Percentiles rank a stretch among this genome's conserved stretches.
phyloP scores from a whole-genome alignment of 2,888 invertebrate genomes.

The Tachina grossa region DNA sequence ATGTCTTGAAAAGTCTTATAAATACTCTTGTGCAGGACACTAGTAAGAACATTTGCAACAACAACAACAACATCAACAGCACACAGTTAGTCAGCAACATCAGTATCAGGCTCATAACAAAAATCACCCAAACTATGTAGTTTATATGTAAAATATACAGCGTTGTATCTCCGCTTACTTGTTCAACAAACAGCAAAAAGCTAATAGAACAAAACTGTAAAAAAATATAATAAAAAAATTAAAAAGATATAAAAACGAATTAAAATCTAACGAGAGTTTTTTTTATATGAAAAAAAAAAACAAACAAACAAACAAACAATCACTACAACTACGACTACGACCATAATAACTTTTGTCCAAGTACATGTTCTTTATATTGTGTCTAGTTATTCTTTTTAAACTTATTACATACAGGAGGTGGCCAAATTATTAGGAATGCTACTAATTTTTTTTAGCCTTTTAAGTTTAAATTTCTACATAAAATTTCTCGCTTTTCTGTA shows the following conservation, averaged over 20 bases:
- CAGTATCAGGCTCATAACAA: slow-evolving; percentile 50
- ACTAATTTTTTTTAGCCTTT: no score
- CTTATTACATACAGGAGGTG: background rate
- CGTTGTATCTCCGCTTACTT: slow-evolving; percentile 25
- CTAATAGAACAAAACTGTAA: slow-evolving; percentile 76
- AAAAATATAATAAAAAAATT: slow-evolving; percentile 82
- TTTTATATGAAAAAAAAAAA: slow-evolving; percentile 1
- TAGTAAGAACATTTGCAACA: no score
- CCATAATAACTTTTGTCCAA: slow-evolving; percentile 44
- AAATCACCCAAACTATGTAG: slow-evolving; percentile 26
- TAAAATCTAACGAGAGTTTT: slow-evolving; percentile 74
- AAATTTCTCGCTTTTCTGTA: no score
- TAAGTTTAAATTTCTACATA: no score
- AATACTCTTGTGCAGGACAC: no score
- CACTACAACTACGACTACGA: slow-evolving; percentile 38
- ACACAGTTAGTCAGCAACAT: slow-evolving; percentile 43
- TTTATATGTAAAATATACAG: no score
- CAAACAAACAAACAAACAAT: background rate
- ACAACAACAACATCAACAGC: slow-evolving; percentile 8
- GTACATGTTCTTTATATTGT: slow-evolving; percentile 47
- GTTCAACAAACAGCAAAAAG: slow-evolving; percentile 45
- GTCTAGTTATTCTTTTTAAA: slow-evolving; percentile 49
- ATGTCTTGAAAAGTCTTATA: no score
- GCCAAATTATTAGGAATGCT: no score
- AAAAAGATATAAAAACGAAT: slow-evolving; percentile 81